Percentiles rank a stretch among this genome's conserved stretches.
Conservation (phyloP, 2,797 vertebrate species). For the Chaunax sp. region DNA sequence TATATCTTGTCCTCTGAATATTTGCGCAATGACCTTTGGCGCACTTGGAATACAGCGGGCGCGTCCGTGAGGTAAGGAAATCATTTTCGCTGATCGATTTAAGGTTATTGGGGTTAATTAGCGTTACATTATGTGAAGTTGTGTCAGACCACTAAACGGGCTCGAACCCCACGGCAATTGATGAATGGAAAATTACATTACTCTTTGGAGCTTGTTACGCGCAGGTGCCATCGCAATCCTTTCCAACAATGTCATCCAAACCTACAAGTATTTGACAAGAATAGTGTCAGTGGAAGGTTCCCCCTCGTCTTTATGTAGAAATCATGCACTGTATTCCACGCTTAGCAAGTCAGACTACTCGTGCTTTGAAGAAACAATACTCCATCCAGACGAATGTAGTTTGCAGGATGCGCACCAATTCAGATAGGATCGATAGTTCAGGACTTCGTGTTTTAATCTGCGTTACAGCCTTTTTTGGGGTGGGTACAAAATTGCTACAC, state of each 20-base stretch:
- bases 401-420: constrained; percentile 22
- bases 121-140: constrained; percentile 40
- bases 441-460: background rate
- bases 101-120: background rate
- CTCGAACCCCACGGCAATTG: background rate
- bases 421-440: constrained; percentile 17
- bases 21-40: constrained; percentile 76
- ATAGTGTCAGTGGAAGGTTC: background rate
- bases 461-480: background rate
- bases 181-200: background rate
- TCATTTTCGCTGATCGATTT: background rate
- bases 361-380: constrained; percentile 20
- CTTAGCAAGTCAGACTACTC: constrained; percentile 22
- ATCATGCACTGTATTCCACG: constrained; percentile 12
- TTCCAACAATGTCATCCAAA: background rate
- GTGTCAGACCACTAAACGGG: background rate
- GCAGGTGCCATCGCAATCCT: background rate
- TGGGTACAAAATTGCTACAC: background rate
- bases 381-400: constrained; percentile 18
- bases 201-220: constrained; percentile 42
- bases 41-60: constrained; percentile 70
- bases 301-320: constrained; percentile 5
- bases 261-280: background rate
- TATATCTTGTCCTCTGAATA: constrained; percentile 61
- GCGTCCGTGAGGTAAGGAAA: constrained; percentile 68